Conservation (phyloP, 2,888 invertebrate species). For the Koerneria pararmatus region DNA sequence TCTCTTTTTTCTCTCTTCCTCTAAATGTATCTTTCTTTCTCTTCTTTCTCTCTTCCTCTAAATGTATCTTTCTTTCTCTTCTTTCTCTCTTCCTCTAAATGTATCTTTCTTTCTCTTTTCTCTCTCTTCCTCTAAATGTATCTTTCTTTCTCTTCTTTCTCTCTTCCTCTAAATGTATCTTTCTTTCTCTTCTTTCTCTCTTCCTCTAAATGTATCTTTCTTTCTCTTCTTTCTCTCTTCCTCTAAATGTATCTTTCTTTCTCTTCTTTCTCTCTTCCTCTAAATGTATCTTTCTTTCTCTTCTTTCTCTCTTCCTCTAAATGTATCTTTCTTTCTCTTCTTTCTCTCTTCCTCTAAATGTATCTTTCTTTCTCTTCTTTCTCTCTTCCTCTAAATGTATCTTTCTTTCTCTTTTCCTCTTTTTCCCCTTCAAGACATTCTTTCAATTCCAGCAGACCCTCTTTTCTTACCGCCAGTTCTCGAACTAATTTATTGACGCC, state of each 20-base stretch:
- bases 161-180: neutral
- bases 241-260: neutral
- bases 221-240: neutral
- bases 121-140: neutral
- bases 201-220: neutral
- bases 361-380: conserved; percentile 2
- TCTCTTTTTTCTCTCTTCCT: neutral
- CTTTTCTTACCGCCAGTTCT: too few species aligned
- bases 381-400: neutral
- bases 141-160: neutral
- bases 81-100: neutral
- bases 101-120: neutral
- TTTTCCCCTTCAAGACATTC: neutral
- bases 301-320: neutral
- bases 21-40: neutral
- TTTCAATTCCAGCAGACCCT: too few species aligned
- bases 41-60: conserved; percentile 3
- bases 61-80: neutral
- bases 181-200: neutral
- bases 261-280: conserved; percentile 6
- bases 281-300: neutral
- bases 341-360: neutral
- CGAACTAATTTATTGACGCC: too few species aligned
- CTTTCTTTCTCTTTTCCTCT: conserved; percentile 3
- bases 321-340: neutral